Evolutionary conservation across 2,797 vertebrate species (phyloP).

Genomic region (Enoplosus armatus): DNA sequence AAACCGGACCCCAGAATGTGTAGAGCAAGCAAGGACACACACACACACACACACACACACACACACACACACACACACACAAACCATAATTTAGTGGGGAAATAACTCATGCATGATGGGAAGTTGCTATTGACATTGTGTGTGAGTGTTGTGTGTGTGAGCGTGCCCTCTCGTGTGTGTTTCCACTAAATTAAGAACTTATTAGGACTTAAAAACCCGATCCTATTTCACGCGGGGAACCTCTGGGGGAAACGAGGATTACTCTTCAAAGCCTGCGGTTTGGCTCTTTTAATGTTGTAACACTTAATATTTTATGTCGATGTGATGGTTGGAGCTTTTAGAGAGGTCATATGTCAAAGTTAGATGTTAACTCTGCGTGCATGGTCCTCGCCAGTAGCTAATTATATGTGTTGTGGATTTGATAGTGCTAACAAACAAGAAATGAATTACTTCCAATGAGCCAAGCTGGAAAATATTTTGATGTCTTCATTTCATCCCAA

Average conservation of each 20-base stretch:
- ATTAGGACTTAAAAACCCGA: slow-evolving; percentile 77
- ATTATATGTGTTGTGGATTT: slow-evolving; percentile 49
- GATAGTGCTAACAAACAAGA: slow-evolving; percentile 30
- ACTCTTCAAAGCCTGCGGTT: slow-evolving; percentile 75
- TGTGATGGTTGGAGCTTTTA: slow-evolving; percentile 63
- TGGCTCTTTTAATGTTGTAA: slow-evolving; percentile 66
- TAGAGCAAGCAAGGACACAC: slow-evolving; percentile 1
- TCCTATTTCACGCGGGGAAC: slow-evolving; percentile 72
- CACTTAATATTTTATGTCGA: slow-evolving; percentile 78
- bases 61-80: slow-evolving; percentile 33
- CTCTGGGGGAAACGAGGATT: slow-evolving; percentile 68
- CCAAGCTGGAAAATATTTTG: slow-evolving; percentile 32
- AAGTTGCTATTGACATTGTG: slow-evolving; percentile 39
- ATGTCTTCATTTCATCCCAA: slow-evolving; percentile 34
- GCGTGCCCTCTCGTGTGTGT: slow-evolving; percentile 42
- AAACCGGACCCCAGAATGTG: slow-evolving; percentile 45
- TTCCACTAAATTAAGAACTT: slow-evolving; percentile 80
- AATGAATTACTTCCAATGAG: slow-evolving; percentile 32
- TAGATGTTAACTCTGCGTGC: slow-evolving; percentile 29
- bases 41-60: slow-evolving; percentile 30
- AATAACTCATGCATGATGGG: slow-evolving; percentile 58
- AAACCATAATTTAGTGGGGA: slow-evolving; percentile 41
- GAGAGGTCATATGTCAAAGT: slow-evolving; percentile 67
- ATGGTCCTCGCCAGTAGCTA: slow-evolving; percentile 36
- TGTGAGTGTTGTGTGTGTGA: slow-evolving; percentile 16